phyloP scores from a whole-genome alignment of 2,888 invertebrate species.

The Idaea biselata region DNA sequence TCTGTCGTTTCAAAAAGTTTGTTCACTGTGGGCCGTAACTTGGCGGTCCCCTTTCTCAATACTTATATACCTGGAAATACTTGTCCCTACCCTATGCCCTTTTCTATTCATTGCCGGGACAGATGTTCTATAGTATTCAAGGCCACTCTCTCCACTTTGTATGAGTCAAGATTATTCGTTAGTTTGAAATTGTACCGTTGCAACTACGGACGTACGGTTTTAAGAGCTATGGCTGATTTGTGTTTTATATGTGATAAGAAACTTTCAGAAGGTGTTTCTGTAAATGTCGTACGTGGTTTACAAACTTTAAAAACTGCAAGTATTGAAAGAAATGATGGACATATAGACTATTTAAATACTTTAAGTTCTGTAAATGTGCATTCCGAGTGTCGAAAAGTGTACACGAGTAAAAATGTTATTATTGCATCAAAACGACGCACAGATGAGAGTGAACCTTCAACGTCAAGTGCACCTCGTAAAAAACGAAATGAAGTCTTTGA shows the following conservation, averaged over 20 bases:
- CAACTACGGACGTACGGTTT: constrained; percentile 26
- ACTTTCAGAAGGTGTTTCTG: constrained; percentile 31
- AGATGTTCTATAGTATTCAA: constrained; percentile 29
- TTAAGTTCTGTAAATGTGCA: constrained; percentile 35
- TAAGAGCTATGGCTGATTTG: constrained; percentile 33
- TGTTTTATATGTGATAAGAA: constrained; percentile 34
- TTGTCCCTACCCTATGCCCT: constrained; percentile 28
- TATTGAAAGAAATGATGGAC: constrained; percentile 33
- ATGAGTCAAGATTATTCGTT: constrained; percentile 26
- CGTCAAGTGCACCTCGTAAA: constrained; percentile 34
- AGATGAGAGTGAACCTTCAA: constrained; percentile 28
- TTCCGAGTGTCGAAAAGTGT: constrained; percentile 34
- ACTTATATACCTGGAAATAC: constrained; percentile 34
- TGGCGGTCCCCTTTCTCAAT: too few relatives aligned
- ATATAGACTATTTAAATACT: constrained; percentile 32
- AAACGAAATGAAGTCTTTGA: constrained; percentile 33
- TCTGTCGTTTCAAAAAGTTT: too few relatives aligned
- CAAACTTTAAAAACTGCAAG: constrained; percentile 36
- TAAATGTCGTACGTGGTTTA: constrained; percentile 34
- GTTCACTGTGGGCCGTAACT: too few relatives aligned
- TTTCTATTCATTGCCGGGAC: constrained; percentile 31
- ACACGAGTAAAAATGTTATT: constrained; percentile 33
- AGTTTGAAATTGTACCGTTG: constrained; percentile 26
- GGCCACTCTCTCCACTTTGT: constrained; percentile 24
- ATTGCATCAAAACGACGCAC: constrained; percentile 30